Evolutionary conservation across 37 sponge, comb jelly and placozoan genomes (phyloP).

Genomic region (Tethya wilhelma): DNA sequence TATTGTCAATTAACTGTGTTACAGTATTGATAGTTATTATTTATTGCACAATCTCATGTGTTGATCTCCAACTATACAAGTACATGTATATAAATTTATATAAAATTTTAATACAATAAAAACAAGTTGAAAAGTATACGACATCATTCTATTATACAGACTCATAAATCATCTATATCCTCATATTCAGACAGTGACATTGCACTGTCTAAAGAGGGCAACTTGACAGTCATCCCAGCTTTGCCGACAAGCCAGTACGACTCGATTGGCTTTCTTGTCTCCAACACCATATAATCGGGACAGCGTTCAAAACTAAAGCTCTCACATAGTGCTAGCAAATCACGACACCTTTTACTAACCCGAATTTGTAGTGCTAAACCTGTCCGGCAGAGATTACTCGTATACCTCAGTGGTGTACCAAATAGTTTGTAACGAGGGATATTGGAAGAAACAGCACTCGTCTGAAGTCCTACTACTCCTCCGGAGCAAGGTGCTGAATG

Average conservation of each 20-base stretch:
- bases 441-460: slow-evolving; percentile 6
- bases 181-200: slow-evolving; percentile 67
- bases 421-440: slow-evolving; percentile 75
- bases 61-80: too few species aligned
- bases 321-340: slow-evolving; percentile 35
- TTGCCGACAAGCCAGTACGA: slow-evolving; percentile 79
- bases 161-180: slow-evolving; percentile 11
- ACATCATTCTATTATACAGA: too few species aligned
- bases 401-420: slow-evolving; percentile 15
- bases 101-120: too few species aligned
- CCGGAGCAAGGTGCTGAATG: slow-evolving; percentile 74
- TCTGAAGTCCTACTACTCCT: slow-evolving; percentile 68
- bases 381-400: slow-evolving; percentile 48
- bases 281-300: slow-evolving; percentile 53
- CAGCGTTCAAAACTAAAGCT: slow-evolving; percentile 75
- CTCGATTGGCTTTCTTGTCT: slow-evolving; percentile 40
- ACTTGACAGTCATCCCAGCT: slow-evolving; percentile 27
- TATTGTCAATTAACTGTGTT: too few species aligned
- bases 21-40: too few species aligned
- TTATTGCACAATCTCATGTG: too few species aligned
- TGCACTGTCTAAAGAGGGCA: slow-evolving; percentile 67
- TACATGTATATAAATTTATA: too few species aligned
- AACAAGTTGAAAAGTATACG: too few species aligned
- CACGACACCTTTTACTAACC: slow-evolving; percentile 59
- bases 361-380: slow-evolving; percentile 82